Conservation (phyloP, 2,113 vertebrate genomes). For the Phainopepla nitens region DNA sequence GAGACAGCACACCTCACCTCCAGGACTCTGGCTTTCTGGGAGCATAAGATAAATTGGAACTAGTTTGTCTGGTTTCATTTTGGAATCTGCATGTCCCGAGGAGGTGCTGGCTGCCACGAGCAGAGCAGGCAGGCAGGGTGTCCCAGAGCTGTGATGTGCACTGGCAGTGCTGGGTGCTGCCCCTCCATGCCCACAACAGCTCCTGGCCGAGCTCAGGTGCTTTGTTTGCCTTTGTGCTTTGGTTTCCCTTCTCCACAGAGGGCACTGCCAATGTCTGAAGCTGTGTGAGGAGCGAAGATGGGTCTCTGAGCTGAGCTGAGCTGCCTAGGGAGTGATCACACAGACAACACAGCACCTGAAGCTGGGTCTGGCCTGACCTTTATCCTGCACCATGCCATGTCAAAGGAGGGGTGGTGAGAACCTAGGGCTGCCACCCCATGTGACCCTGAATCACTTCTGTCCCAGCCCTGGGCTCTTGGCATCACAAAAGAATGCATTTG, state of each 20-base stretch:
- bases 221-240: not conserved
- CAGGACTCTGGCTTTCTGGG: not conserved
- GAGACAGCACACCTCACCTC: not conserved
- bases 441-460: not conserved
- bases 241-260: not conserved
- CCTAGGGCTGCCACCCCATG: not conserved
- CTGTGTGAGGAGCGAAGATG: not conserved
- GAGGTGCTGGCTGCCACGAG: not conserved
- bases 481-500: too few relatives aligned
- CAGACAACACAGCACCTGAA: fast-evolving
- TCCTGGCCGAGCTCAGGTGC: not conserved
- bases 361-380: not conserved
- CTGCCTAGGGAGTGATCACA: not conserved
- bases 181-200: fast-evolving
- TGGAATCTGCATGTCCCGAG: not conserved
- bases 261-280: fast-evolving
- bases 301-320: not conserved
- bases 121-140: not conserved
- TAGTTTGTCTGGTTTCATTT: not conserved
- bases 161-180: not conserved
- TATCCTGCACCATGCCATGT: fast-evolving
- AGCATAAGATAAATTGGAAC: not conserved
- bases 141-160: not conserved
- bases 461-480: not conserved
- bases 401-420: too few relatives aligned